Evolutionary conservation across 2,113 vertebrate genomes (phyloP).

Genomic region (Pelecanoides urinatrix): DNA sequence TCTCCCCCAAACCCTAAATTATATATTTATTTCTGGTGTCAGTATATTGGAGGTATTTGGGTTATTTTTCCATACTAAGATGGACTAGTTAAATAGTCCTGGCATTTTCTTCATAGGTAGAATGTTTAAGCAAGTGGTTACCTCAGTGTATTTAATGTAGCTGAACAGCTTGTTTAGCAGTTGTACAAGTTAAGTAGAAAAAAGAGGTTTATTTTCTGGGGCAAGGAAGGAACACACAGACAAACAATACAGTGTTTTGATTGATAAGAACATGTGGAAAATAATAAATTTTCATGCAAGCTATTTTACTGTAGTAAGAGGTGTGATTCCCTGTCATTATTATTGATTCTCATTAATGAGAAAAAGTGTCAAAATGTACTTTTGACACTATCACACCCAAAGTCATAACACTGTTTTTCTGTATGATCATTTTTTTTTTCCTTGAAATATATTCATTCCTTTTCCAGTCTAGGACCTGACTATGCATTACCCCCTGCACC

Average conservation of each 20-base stretch:
- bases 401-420: neutral
- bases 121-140: neutral
- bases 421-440: neutral
- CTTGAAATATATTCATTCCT: neutral
- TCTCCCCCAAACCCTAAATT: neutral
- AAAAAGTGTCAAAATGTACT: neutral
- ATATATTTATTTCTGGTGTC: neutral
- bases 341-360: neutral
- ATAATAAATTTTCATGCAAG: neutral
- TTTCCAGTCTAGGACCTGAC: neutral
- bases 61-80: neutral
- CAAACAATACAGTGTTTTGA: neutral
- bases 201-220: neutral
- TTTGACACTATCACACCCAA: neutral
- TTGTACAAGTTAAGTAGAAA: neutral
- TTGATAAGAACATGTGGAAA: neutral
- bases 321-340: neutral
- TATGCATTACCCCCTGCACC: neutral
- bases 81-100: neutral
- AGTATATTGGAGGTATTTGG: neutral
- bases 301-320: neutral
- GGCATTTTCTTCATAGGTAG: neutral
- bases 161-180: neutral
- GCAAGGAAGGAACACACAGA: neutral
- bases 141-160: neutral